Evolutionary conservation across 2,797 vertebrate species (phyloP).

Genomic region (Enteromius unitaeniatus): DNA sequence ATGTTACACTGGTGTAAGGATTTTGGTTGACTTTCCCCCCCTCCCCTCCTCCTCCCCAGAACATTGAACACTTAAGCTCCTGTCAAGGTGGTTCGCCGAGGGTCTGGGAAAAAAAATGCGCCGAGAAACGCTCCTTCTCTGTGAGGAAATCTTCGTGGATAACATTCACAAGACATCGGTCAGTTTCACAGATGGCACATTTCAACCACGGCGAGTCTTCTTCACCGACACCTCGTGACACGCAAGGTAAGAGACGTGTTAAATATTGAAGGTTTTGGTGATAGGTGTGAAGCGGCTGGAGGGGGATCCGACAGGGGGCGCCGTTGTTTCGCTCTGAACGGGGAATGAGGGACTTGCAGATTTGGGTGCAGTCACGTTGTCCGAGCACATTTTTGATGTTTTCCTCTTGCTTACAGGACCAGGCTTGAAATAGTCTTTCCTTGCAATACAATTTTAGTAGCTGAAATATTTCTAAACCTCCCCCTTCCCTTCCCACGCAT

Average conservation of each 20-base stretch:
- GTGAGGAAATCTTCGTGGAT: slow-evolving; percentile 51
- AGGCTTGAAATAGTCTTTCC: slow-evolving; percentile 47
- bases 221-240: slow-evolving; percentile 55
- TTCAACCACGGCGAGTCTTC: slow-evolving; percentile 45
- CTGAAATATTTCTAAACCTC: background rate
- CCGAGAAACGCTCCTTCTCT: slow-evolving; percentile 42
- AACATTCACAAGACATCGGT: slow-evolving; percentile 34
- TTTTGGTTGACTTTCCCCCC: slow-evolving; percentile 34
- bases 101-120: slow-evolving; percentile 49
- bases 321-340: slow-evolving; percentile 30
- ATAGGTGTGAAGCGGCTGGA: background rate
- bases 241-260: slow-evolving; percentile 53
- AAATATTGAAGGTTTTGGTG: slow-evolving; percentile 20
- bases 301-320: slow-evolving; percentile 54
- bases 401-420: slow-evolving; percentile 47
- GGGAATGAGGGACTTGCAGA: slow-evolving; percentile 43
- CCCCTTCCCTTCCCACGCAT: slow-evolving; percentile 2
- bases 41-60: slow-evolving; percentile 23
- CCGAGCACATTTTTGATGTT: slow-evolving; percentile 77
- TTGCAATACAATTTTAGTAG: slow-evolving; percentile 19
- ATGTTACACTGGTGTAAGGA: slow-evolving; percentile 4
- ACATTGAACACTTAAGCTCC: slow-evolving; percentile 40
- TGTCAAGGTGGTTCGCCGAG: slow-evolving; percentile 44
- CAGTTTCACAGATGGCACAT: slow-evolving; percentile 52
- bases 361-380: slow-evolving; percentile 82